phyloP scores from a whole-genome alignment of 2,888 invertebrate species.

The Caenorhabditis drosophilae region DNA sequence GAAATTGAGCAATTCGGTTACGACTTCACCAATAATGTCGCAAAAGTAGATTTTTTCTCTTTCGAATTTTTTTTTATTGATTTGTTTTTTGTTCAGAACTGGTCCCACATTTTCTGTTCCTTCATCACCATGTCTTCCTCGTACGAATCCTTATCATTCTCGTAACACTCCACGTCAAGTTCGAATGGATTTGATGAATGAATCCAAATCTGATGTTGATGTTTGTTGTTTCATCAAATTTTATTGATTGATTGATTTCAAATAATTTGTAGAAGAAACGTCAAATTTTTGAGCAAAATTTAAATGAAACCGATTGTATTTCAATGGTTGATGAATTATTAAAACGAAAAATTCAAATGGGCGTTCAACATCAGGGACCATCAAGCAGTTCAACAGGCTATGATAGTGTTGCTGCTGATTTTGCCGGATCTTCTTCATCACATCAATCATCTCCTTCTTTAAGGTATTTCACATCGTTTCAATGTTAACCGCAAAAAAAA shows the following conservation, averaged over 20 bases:
- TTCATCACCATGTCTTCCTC: too few species aligned
- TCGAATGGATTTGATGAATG: conserved; percentile 3
- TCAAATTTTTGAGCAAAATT: conserved; percentile 1
- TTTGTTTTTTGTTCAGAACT: too few species aligned
- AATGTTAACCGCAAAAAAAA: background rate
- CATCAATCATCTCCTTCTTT: too few species aligned
- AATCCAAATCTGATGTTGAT: background rate
- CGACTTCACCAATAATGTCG: background rate
- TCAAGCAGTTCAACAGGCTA: conserved; percentile 4
- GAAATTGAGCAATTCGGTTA: conserved; percentile 6
- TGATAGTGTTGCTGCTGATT: conserved; percentile 9
- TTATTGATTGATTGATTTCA: background rate
- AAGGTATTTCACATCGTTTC: too few species aligned
- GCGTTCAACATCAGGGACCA: background rate
- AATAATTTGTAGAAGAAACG: conserved; percentile 1
- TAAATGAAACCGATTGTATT: background rate
- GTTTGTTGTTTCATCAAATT: too few species aligned
- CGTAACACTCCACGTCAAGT: conserved; percentile 6
- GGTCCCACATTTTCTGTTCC: too few species aligned
- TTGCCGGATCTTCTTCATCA: too few species aligned
- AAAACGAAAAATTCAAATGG: background rate
- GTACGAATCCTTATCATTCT: too few species aligned
- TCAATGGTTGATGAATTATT: conserved; percentile 2
- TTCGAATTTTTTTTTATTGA: too few species aligned
- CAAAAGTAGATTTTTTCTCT: background rate